phyloP scores from a whole-genome alignment of 2,797 vertebrate genomes.

The Falco naumanni region DNA sequence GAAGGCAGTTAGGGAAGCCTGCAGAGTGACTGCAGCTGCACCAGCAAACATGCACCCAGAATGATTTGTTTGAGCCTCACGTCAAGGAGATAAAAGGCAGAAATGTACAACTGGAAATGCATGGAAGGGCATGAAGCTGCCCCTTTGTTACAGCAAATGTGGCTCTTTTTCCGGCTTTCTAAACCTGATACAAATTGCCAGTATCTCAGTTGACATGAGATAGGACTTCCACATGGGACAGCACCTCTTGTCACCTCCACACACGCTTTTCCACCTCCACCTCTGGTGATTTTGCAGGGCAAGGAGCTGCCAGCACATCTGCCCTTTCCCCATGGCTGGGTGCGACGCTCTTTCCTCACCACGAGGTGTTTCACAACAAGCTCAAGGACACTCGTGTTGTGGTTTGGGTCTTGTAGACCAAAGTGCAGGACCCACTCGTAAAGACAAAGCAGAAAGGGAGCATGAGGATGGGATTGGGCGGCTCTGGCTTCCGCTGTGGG shows the following conservation, averaged over 20 bases:
- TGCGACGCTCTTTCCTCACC: neutral
- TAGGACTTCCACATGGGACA: neutral
- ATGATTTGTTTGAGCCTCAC: neutral
- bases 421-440: neutral
- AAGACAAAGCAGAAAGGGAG: neutral
- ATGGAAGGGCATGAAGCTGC: neutral
- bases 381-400: neutral
- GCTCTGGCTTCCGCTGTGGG: accelerated
- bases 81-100: neutral
- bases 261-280: neutral
- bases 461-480: neutral
- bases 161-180: neutral
- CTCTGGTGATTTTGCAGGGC: neutral
- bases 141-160: neutral
- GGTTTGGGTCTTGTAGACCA: neutral
- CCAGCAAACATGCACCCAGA: neutral
- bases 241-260: neutral
- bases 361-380: neutral
- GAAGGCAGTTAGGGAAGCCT: neutral
- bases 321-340: neutral
- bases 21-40: neutral
- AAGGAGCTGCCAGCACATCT: accelerated
- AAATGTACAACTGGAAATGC: neutral
- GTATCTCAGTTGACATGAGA: neutral
- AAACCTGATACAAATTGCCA: neutral